Evolutionary conservation across 1,140 invertebrate genomes (phyloP), one percentile per base, ranked within the genome.

Genomic region (Thalassaphorura encarpata): DNA sequence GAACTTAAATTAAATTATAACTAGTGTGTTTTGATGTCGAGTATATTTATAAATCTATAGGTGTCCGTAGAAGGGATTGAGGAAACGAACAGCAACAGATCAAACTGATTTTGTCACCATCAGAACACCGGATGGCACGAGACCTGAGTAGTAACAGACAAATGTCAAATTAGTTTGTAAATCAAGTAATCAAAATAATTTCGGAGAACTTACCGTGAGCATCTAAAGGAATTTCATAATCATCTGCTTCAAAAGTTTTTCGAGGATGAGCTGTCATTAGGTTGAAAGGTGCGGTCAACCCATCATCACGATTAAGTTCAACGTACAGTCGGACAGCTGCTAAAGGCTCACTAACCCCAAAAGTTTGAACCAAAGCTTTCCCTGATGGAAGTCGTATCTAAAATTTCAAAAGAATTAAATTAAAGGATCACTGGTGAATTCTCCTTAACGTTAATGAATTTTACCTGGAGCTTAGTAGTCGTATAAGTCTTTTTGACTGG

Each of bases 231-330:
- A 83, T 83, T 51, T 90, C 85, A 74, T 87, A 91, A 70, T 94
- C 89, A 24, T 89, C 87, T n/a, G 73, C 76, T n/a, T 74, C 73
- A 68, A 91, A 93, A 50, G 89, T 77, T 73, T 85, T 87, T 67
- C 79, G 81, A n/a, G 89, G 89, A 72, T 88, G 93, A 60, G 77
- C 82, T 16, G 85, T 91, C 82, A 90, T 88, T 48, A 94, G 71
- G 50, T 79, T 79, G 71, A 92, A 89, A 15, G 78, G 75, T 8
- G 71, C 76, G 1, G 69, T 48, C 15, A 46, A 28, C 1, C 71
- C 75, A 70, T 86, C 84, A 16, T 77, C 80, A 45, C 83, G 72
- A 63, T 91, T 83, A 72, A 91, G 78, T 75, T 89, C 79, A 51
- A 93, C 72, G 72, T 80, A 89, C 21, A 92, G 72, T 69, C 88